Percentiles rank a stretch among this genome's conserved stretches.
These are phyloP conservation scores for Florisuga fusca DNA, from an alignment of 2,797 vertebrate species.

Conservation along the genomic window DNA sequence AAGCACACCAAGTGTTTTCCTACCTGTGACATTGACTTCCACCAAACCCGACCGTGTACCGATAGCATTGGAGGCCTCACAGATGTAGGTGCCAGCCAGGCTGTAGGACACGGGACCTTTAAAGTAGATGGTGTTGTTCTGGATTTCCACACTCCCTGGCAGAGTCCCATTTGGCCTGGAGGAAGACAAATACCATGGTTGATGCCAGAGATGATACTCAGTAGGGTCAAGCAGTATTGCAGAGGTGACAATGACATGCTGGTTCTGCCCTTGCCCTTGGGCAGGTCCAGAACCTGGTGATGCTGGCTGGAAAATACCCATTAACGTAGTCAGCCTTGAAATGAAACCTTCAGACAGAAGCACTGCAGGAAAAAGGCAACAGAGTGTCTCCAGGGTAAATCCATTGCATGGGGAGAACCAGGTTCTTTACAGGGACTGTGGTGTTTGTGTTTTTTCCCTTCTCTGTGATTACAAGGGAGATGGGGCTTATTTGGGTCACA, in stretches of 20 bases:
- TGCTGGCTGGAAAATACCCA: not conserved
- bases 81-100: slow-evolving; percentile 91
- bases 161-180: slow-evolving; percentile 92
- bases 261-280: not conserved
- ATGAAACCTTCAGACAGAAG: not conserved
- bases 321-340: not conserved
- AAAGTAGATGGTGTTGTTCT: slow-evolving; percentile 96
- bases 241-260: not conserved
- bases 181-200: not conserved
- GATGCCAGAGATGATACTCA: not conserved
- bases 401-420: not conserved
- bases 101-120: slow-evolving; percentile 90
- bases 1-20: slow-evolving; percentile 43
- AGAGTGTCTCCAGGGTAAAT: not conserved
- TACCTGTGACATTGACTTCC: slow-evolving; percentile 99
- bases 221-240: not conserved
- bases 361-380: not conserved
- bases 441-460: not conserved
- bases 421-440: not conserved
- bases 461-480: not conserved
- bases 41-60: slow-evolving; percentile 92
- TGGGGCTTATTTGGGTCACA: not conserved
- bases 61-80: slow-evolving; percentile 93
- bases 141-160: slow-evolving; percentile 90
- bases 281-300: not conserved